Base-by-base conservation (phyloP, 92 coral and sea anemone species). In the Epizoanthus scotinus region DNA sequence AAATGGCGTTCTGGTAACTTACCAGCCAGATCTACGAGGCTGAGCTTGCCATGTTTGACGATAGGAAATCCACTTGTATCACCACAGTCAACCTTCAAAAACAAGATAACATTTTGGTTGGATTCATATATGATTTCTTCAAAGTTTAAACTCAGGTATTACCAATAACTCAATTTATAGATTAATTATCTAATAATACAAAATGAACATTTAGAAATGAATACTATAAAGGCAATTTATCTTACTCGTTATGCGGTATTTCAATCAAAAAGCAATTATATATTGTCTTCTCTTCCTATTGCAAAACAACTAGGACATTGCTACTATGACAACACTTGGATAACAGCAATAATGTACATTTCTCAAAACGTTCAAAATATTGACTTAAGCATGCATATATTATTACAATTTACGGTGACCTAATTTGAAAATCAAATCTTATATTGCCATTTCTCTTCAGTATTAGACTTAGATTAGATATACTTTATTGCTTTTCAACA, bases 1-100 rank as follows among this genome's bases (percentile, higher is more conserved):
- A 47, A 47, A 47, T 47, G 38, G 9, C 49, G 3, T 25, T 24
- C 12, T 68, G 6, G 8, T 22, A 72, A 56, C 78, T 79, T 87
- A 96, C 99, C 99, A 38, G 99, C 99, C 15, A 96, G 86, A 81
- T 96, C 99, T 44, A 96, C 99, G n/a, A 96, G 90, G 55, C 98
- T 89, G 25, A 96, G 86, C 58, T 90, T 96, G 67, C 99, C 99
- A 70, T 96, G 97, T 42, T 89, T 85, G 19, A 91, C 84, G 34
- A 91, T 80, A 8, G 93, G 94, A 82, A 93, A 91, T 27, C 91
- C 99, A 22, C 91, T 79, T 10, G 86, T 97, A 40, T 91, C 98
- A 9, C 78, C 93, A 49, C 93, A 86, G 66, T 96, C 98, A 68
- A 84, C 85, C 99, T 96, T 70, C 28, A 80, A 69, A 14, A 47